Conservation (phyloP, 2,113 vertebrate species). For the Misgurnus mizolepis region DNA sequence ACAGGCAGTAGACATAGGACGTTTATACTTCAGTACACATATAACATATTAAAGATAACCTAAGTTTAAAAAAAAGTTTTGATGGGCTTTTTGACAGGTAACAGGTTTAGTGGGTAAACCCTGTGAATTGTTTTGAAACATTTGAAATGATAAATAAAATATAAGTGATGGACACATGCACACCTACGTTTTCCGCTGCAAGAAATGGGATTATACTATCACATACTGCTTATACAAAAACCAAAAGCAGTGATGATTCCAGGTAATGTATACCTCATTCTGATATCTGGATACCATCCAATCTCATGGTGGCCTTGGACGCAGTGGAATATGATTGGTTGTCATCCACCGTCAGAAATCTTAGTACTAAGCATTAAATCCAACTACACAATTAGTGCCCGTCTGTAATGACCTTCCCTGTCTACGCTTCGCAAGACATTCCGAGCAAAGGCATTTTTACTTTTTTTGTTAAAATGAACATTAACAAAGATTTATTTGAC, state of each 20-base stretch:
- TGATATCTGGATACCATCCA: constrained; percentile 38
- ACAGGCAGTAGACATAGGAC: too few species aligned
- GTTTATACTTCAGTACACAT: too few species aligned
- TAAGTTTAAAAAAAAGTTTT: too few species aligned
- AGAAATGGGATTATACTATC: background rate
- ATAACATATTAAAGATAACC: too few species aligned
- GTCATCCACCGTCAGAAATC: background rate
- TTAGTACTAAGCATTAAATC: constrained; percentile 27
- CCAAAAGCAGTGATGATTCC: constrained; percentile 5
- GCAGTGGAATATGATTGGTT: constrained; percentile 24
- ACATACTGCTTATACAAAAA: background rate
- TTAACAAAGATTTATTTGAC: constrained; percentile 11
- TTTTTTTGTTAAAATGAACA: background rate
- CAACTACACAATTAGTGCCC: too few species aligned
- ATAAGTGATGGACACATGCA: background rate
- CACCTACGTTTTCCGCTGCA: background rate
- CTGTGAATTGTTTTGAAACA: background rate
- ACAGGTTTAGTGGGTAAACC: too few species aligned
- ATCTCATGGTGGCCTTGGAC: constrained; percentile 33
- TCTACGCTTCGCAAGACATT: background rate
- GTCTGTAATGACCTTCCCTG: constrained; percentile 8
- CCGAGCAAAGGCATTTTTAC: background rate
- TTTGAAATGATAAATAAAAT: background rate
- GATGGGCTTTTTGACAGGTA: accelerated
- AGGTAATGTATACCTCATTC: background rate